Percentiles rank a stretch among this genome's conserved stretches.
Conservation (phyloP, 2,113 vertebrate genomes). For the Propithecus coquereli region DNA sequence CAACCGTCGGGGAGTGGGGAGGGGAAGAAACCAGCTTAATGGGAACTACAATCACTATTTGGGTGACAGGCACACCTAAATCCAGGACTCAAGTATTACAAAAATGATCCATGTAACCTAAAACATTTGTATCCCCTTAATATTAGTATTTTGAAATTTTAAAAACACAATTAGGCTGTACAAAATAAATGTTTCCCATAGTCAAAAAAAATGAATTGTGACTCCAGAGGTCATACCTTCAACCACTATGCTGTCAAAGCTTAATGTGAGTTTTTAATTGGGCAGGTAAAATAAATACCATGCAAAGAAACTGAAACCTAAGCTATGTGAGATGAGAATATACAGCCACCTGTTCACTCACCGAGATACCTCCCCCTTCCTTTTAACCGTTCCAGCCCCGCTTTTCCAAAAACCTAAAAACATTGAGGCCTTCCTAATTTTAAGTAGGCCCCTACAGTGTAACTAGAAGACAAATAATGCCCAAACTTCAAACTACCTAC, state of each 20-base stretch:
- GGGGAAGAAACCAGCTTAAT: no score
- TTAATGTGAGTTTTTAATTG: neutral
- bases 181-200: no score
- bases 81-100: no score
- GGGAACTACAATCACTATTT: no score
- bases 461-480: neutral
- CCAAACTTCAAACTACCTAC: neutral
- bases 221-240: neutral
- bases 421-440: neutral
- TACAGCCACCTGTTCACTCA: neutral
- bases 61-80: no score
- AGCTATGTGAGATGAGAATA: no score
- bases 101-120: no score
- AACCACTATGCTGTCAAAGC: neutral
- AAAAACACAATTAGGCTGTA: no score
- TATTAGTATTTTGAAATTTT: no score
- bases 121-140: no score
- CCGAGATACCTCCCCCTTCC: fast-evolving
- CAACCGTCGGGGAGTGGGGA: no score
- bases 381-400: neutral
- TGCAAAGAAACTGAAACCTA: neutral
- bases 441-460: neutral
- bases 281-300: neutral
- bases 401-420: neutral
- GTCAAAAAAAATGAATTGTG: neutral